Evolutionary conservation across 35 echinoderm and acorn worm species (phyloP).

Genomic region (Anneissia japonica): DNA sequence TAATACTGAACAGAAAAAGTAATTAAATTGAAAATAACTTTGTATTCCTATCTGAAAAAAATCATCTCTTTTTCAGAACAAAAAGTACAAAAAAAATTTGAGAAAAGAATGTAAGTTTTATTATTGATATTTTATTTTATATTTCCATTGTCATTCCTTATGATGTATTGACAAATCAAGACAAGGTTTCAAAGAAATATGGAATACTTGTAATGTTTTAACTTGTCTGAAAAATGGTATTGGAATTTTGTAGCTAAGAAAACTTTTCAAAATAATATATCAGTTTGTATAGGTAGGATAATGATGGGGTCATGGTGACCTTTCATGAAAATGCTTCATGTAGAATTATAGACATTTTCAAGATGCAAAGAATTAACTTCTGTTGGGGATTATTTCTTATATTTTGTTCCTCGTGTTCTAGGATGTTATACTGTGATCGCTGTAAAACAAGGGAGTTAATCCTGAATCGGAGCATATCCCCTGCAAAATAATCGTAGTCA

Average conservation of each 20-base stretch:
- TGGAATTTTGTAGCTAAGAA: background rate
- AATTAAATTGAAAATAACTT: slow-evolving; percentile 13
- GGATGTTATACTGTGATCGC: background rate
- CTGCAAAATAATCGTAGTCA: slow-evolving; percentile 1
- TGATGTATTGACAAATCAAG: background rate
- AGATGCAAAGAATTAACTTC: background rate
- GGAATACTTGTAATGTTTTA: background rate
- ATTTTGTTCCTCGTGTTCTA: background rate
- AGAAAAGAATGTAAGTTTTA: slow-evolving; percentile 50
- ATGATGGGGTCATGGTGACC: background rate
- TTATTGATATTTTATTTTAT: slow-evolving; percentile 79
- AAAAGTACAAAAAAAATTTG: slow-evolving; percentile 47
- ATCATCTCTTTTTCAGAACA: slow-evolving; percentile 57
- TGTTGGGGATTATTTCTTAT: slow-evolving; percentile 1
- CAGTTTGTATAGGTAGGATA: background rate
- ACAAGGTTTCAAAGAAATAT: background rate
- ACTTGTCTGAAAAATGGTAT: background rate
- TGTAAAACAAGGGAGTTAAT: background rate
- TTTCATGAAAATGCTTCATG: background rate
- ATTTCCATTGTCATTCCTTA: slow-evolving; percentile 71
- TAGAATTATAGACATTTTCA: background rate
- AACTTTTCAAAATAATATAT: background rate
- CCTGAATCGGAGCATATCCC: background rate
- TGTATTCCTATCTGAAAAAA: slow-evolving; percentile 7
- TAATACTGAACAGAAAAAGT: background rate